Evolutionary conservation across 1,140 invertebrate species (phyloP), one percentile per base, ranked within the genome.

Genomic region (Pseudobourletiella spinata): DNA sequence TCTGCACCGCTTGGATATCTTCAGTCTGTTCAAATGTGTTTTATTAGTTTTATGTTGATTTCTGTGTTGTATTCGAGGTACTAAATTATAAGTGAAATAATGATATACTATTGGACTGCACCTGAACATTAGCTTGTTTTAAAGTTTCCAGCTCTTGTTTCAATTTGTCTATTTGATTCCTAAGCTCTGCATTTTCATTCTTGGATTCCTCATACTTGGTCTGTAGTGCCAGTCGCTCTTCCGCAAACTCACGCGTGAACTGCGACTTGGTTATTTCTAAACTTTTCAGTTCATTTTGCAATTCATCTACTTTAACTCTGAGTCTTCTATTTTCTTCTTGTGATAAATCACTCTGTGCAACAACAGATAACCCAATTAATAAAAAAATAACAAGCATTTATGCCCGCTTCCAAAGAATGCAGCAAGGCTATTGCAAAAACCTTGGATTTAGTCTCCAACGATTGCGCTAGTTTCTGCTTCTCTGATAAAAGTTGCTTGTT

Each of bases 401-500:
- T n/a, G n/a, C n/a, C n/a, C n/a, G n/a, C n/a, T n/a, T n/a, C n/a
- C n/a, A n/a, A n/a, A n/a, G n/a, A n/a, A n/a, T n/a, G n/a, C n/a
- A n/a, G n/a, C n/a, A n/a, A n/a, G n/a, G n/a, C n/a, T n/a, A n/a
- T n/a, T n/a, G n/a, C n/a, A n/a, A n/a, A n/a, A n/a, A n/a, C n/a
- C n/a, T n/a, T n/a, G n/a, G n/a, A n/a, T n/a, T n/a, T n/a, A n/a
- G n/a, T n/a, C n/a, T n/a, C n/a, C n/a, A n/a, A n/a, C n/a, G n/a
- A n/a, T n/a, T n/a, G n/a, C n/a, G n/a, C n/a, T n/a, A n/a, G n/a
- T n/a, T n/a, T n/a, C n/a, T n/a, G n/a, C n/a, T n/a, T n/a, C n/a
- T n/a, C n/a, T n/a, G n/a, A n/a, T n/a, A n/a, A n/a, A n/a, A 86
- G 75, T 24, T 80, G 79, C 69, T 83, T 83, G 15, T 89, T 74